Percentiles rank a stretch among this genome's conserved stretches.
These are phyloP conservation scores for Acheta domesticus DNA, from an alignment of 2,888 invertebrate genomes.

Conservation along the genomic window DNA sequence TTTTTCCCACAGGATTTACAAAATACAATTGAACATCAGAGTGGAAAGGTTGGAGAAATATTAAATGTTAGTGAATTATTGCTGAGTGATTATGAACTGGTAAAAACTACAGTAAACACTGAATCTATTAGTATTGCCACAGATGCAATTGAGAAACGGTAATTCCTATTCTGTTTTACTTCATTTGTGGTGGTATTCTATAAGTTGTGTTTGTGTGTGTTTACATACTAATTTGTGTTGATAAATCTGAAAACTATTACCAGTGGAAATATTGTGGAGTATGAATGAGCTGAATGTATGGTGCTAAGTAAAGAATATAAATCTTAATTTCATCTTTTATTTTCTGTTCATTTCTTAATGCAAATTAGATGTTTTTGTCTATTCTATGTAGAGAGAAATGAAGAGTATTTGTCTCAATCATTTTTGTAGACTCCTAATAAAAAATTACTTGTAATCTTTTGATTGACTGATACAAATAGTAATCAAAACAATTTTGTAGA, in stretches of 20 bases:
- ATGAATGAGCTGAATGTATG: no score
- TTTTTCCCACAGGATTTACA: conserved; percentile 54
- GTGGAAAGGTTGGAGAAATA: conserved; percentile 72
- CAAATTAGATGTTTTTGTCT: no score
- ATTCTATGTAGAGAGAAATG: no score
- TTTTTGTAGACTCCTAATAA: no score
- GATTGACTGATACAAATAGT: no score
- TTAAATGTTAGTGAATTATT: conserved; percentile 75
- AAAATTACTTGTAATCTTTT: no score
- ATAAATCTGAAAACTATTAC: no score
- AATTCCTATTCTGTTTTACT: background rate
- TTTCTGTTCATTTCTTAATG: no score
- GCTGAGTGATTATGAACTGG: conserved; percentile 67
- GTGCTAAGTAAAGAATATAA: no score
- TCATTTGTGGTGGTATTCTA: conserved; percentile 23
- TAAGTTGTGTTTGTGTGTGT: conserved; percentile 20
- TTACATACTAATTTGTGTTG: background rate
- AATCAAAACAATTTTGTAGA: conserved; percentile 43
- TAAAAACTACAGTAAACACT: conserved; percentile 68
- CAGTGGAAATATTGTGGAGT: no score
- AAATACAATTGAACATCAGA: conserved; percentile 71
- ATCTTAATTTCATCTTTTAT: no score
- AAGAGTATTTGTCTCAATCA: no score
- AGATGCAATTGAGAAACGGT: conserved; percentile 65
- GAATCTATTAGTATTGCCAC: conserved; percentile 64